A percentile compares a stretch with the other conserved stretches of the same genome.
These are phyloP conservation scores for Yponomeuta plumbellus DNA, from an alignment of 2,888 invertebrate species.

Conservation along the genomic window DNA sequence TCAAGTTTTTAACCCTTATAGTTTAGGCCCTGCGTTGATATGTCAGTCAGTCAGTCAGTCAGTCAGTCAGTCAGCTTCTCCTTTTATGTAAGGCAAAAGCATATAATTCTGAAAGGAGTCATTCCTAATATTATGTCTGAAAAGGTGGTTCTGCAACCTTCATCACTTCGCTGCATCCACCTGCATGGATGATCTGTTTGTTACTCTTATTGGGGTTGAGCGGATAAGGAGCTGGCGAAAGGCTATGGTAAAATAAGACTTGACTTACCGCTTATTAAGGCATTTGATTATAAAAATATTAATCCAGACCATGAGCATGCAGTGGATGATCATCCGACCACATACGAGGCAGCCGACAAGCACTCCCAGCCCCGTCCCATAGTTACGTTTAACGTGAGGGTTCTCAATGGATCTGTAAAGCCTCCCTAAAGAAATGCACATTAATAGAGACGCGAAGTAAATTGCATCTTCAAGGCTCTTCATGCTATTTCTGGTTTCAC, in stretches of 20 bases:
- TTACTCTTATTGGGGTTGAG: neutral
- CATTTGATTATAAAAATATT: constrained; percentile 79
- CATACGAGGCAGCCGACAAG: constrained; percentile 76
- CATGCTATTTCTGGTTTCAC: constrained; percentile 26
- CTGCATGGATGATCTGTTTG: too few species aligned
- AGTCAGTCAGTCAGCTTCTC: too few species aligned
- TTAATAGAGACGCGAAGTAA: constrained; percentile 45
- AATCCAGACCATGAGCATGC: constrained; percentile 74
- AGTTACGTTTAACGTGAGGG: constrained; percentile 67
- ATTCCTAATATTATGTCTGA: too few species aligned
- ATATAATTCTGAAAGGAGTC: too few species aligned
- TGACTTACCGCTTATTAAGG: constrained; percentile 70
- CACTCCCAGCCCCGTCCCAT: constrained; percentile 78
- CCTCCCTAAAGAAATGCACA: constrained; percentile 76
- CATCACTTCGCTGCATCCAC: too few species aligned
- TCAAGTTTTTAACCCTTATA: too few species aligned
- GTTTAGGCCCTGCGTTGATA: too few species aligned
- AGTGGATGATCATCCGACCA: constrained; percentile 76
- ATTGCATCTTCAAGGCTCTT: constrained; percentile 31
- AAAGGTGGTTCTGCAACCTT: too few species aligned
- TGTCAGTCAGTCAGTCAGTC: too few species aligned
- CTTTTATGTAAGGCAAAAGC: too few species aligned
- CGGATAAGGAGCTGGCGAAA: too few species aligned
- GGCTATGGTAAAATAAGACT: too few species aligned
- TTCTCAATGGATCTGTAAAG: constrained; percentile 76